Conservation (phyloP, 2,888 invertebrate species). For the Epirrita christyi region DNA sequence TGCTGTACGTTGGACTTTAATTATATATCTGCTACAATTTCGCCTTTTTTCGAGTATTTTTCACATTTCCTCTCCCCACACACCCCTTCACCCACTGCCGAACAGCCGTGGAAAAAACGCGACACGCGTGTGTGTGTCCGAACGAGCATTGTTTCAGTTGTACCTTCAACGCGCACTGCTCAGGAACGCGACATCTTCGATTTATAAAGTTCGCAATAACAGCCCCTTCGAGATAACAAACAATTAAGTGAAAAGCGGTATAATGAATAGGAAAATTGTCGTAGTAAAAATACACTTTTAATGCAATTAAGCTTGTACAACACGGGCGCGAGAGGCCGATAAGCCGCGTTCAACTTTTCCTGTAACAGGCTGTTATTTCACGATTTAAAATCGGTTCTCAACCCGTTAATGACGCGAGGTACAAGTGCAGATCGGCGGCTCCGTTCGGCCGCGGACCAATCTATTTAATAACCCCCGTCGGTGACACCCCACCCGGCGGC, state of each 20-base stretch:
- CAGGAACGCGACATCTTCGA: conserved; percentile 16
- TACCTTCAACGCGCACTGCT: conserved; percentile 13
- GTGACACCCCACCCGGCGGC: conserved; percentile 84
- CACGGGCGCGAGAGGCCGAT: conserved; percentile 71
- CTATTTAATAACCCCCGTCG: conserved; percentile 85
- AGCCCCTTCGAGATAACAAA: conserved; percentile 21
- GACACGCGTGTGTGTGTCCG: conserved; percentile 65
- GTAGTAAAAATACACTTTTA: conserved; percentile 65
- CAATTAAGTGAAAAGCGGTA: conserved; percentile 36
- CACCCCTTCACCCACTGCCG: conserved; percentile 69
- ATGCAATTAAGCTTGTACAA: conserved; percentile 79
- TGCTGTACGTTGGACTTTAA: conserved; percentile 82
- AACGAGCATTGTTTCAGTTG: conserved; percentile 42
- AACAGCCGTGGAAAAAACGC: conserved; percentile 74
- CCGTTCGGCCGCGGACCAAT: conserved; percentile 86
- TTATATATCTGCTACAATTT: conserved; percentile 85
- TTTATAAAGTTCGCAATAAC: conserved; percentile 9
- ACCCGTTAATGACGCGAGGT: conserved; percentile 84
- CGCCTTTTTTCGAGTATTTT: conserved; percentile 86
- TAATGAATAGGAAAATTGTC: conserved; percentile 57
- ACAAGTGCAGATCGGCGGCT: conserved; percentile 84
- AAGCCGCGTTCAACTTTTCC: conserved; percentile 82
- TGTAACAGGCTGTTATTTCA: conserved; percentile 84
- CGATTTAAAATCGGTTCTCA: conserved; percentile 84
- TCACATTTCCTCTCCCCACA: conserved; percentile 79